Evolutionary conservation across 2,797 vertebrate genomes (phyloP).

Genomic region (Acrossocheilus wenchowensis): DNA sequence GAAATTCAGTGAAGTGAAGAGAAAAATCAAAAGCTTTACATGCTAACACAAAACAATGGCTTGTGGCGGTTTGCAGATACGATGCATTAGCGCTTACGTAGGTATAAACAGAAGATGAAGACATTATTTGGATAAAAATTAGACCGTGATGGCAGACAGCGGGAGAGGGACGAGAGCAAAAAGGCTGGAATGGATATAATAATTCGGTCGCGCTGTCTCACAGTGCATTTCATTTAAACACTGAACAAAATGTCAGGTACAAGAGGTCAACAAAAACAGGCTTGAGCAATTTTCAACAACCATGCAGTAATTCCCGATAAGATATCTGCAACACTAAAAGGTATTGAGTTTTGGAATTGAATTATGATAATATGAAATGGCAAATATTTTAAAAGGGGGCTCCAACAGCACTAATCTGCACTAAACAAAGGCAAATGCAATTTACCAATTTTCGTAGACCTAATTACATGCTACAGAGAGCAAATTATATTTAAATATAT

Average conservation of each 20-base stretch:
- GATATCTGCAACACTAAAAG: conserved; percentile 27
- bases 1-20: conserved; percentile 46
- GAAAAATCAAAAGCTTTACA: conserved; percentile 44
- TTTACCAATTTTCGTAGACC: conserved; percentile 34
- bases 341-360: conserved; percentile 41
- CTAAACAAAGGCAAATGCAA: conserved; percentile 41
- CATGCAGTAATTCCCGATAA: conserved; percentile 34
- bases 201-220: conserved; percentile 12
- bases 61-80: conserved; percentile 39
- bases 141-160: background rate
- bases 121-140: conserved; percentile 29
- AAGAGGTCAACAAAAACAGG: conserved; percentile 34
- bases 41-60: conserved; percentile 40
- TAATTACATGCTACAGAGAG: conserved; percentile 41
- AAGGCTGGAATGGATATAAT: conserved; percentile 21
- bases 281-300: conserved; percentile 43
- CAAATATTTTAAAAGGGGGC: conserved; percentile 31
- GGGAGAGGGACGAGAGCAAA: background rate
- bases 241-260: conserved; percentile 45
- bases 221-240: conserved; percentile 30
- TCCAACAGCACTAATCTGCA: conserved; percentile 9
- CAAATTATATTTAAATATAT: conserved; percentile 19
- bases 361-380: conserved; percentile 40
- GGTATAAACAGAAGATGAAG: conserved; percentile 37
- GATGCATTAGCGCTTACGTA: conserved; percentile 28